A percentile compares a stretch with the other conserved stretches of the same genome.
Evolutionary conservation across 2,797 vertebrate species (phyloP).

Genomic region (Argyrosomus regius): DNA sequence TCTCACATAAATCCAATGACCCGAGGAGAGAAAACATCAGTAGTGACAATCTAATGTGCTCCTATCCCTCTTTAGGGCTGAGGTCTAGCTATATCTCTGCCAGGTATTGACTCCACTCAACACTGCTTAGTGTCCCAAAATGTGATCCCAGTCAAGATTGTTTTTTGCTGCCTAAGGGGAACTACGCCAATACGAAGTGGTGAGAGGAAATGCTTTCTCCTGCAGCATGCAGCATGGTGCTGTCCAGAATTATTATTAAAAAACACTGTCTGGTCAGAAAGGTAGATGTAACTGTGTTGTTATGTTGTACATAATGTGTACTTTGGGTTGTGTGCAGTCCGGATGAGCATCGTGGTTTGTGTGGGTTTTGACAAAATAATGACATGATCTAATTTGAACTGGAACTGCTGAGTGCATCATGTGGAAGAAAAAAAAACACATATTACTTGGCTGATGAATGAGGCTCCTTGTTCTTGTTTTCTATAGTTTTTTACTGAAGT

Average conservation of each 20-base stretch:
- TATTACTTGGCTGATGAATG: not conserved
- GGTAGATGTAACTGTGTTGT: not conserved
- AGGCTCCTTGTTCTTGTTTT: not conserved
- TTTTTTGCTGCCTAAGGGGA: slow-evolving; percentile 67
- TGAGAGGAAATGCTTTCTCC: slow-evolving; percentile 56
- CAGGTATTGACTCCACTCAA: slow-evolving; percentile 79
- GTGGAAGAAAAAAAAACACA: not conserved
- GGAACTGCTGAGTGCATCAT: not conserved
- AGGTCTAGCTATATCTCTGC: slow-evolving; percentile 68
- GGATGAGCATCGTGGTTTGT: not conserved
- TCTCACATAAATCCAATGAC: slow-evolving; percentile 53
- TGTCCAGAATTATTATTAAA: slow-evolving; percentile 28
- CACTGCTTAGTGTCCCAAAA: slow-evolving; percentile 79
- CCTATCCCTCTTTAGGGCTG: slow-evolving; percentile 65
- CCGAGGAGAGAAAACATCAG: slow-evolving; percentile 63
- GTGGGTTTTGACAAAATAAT: not conserved
- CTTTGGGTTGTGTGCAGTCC: not conserved
- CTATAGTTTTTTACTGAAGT: not conserved
- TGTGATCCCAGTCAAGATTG: slow-evolving; percentile 76
- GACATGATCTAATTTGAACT: not conserved
- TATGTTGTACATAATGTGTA: not conserved
- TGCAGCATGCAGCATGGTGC: slow-evolving; percentile 21
- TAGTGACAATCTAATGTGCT: slow-evolving; percentile 73
- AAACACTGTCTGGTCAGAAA: slow-evolving; percentile 3
- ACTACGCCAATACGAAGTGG: slow-evolving; percentile 46